Conservation (phyloP, 2,888 invertebrate genomes). For the Polietes domitor region DNA sequence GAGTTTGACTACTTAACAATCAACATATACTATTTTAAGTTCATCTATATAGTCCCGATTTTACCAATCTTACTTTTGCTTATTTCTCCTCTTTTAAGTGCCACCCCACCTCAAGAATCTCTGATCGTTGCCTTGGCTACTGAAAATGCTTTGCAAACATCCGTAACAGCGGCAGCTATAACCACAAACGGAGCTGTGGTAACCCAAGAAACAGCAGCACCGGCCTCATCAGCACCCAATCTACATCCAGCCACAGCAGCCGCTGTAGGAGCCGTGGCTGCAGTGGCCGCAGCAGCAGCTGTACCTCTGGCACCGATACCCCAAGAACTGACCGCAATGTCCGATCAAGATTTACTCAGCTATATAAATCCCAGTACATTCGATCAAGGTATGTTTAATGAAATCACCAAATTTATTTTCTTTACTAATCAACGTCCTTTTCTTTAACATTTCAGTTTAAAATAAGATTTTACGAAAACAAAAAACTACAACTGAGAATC, state of each 20-base stretch:
- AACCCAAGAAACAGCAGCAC: slow-evolving; percentile 75
- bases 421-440: slow-evolving; percentile 27
- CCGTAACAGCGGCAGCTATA: slow-evolving; percentile 77
- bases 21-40: no score
- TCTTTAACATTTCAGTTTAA: slow-evolving; percentile 50
- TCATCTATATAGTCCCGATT: no score
- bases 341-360: slow-evolving; percentile 92
- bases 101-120: slow-evolving; percentile 79
- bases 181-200: slow-evolving; percentile 76
- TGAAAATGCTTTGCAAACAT: slow-evolving; percentile 77
- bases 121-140: slow-evolving; percentile 79
- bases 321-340: slow-evolving; percentile 90
- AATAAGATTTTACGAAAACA: background rate
- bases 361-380: slow-evolving; percentile 95
- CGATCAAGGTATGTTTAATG: slow-evolving; percentile 86
- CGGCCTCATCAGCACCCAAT: slow-evolving; percentile 67
- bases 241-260: slow-evolving; percentile 59
- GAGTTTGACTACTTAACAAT: no score
- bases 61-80: no score
- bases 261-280: slow-evolving; percentile 65
- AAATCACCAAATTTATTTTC: background rate
- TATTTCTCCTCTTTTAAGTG: slow-evolving; percentile 62
- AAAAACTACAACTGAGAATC: background rate
- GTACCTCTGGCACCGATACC: slow-evolving; percentile 83
- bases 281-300: slow-evolving; percentile 78